Base-by-base conservation (phyloP, 2,113 vertebrate genomes). In the Zosterops lateralis region DNA sequence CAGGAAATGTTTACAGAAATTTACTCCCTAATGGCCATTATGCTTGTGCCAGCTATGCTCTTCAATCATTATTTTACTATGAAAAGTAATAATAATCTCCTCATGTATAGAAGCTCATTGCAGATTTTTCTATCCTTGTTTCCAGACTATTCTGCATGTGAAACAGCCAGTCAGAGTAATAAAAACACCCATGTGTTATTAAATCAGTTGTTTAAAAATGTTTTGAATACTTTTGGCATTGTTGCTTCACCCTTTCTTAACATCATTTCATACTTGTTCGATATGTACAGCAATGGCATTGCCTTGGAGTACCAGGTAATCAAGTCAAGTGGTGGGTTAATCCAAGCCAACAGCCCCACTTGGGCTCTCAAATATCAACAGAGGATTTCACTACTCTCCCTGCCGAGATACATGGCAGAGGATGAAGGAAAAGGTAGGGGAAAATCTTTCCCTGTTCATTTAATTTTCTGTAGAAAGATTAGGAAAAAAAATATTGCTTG, bases 21-120 rank as follows among this genome's bases (percentile, higher is more conserved):
- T 24, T 26, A 26, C 42, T 78, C 50, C 25, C 36, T 44, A 65
- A n/a, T 1, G 2, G 36, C 19, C 45, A 48, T 24, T 53, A 71
- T 15, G 17, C 24, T 56, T 29, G 12, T 10, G 20, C 53, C 40
- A 76, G 8, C 25, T 76, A 50, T 38, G 32, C 10, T 79, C 40
- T 54, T 82, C 71, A 57, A 24, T 62, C 45, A 45, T 72, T 40
- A 65, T 62, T 84, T 62, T 77, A 64, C n/a, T 50, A 10, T 18
- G 17, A 66, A 53, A 91, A 75, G 21, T 29, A 81, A 19, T 8
- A 66, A 81, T 64, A 71, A 71, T 29, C 29, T 72, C 38, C 32
- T 1, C 0, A 38, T 7, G 3, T 17, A 42, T 1, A n/a, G 10
- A 74, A 81, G 26, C 20, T 54, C 54, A 68, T 36, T 9, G 50